Percentiles rank a stretch among this genome's conserved stretches.
phyloP scores from a whole-genome alignment of 2,113 vertebrate species.

The Anguilla rostrata region DNA sequence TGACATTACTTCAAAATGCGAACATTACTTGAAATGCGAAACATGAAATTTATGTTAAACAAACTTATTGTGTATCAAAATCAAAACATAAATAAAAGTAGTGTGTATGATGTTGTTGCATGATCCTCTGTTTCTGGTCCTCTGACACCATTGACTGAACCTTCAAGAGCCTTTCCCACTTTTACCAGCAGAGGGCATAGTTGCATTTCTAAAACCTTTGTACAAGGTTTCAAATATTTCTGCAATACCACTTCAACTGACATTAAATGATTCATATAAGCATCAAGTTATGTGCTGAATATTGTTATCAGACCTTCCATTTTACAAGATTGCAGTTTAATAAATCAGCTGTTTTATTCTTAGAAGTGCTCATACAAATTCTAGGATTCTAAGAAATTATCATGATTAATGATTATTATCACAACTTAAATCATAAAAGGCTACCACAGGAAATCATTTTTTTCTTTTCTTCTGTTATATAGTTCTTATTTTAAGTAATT shows the following conservation, averaged over 20 bases:
- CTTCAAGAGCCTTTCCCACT: not conserved
- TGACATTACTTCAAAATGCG: too few relatives aligned
- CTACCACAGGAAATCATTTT: not conserved
- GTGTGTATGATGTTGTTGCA: too few relatives aligned
- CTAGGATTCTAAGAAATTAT: not conserved
- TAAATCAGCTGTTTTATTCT: not conserved
- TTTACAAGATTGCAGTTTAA: not conserved
- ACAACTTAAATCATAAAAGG: not conserved
- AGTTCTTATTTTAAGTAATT: not conserved
- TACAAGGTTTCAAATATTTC: not conserved
- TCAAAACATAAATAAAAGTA: too few relatives aligned
- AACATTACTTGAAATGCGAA: too few relatives aligned
- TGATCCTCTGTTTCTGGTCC: too few relatives aligned
- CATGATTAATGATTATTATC: not conserved
- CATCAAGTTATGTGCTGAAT: not conserved
- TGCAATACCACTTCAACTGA: not conserved
- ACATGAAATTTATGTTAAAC: not conserved
- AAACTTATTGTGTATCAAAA: not conserved
- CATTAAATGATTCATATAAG: not conserved
- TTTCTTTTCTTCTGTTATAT: too few relatives aligned
- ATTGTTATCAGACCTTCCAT: not conserved
- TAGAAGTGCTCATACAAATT: not conserved
- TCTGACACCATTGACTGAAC: too few relatives aligned
- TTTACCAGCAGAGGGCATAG: conserved; percentile 27
- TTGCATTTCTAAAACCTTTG: not conserved